These are phyloP conservation scores for Polydrusus pterygomalis DNA, from an alignment of 2,888 invertebrate genomes.

Conservation along the genomic window DNA sequence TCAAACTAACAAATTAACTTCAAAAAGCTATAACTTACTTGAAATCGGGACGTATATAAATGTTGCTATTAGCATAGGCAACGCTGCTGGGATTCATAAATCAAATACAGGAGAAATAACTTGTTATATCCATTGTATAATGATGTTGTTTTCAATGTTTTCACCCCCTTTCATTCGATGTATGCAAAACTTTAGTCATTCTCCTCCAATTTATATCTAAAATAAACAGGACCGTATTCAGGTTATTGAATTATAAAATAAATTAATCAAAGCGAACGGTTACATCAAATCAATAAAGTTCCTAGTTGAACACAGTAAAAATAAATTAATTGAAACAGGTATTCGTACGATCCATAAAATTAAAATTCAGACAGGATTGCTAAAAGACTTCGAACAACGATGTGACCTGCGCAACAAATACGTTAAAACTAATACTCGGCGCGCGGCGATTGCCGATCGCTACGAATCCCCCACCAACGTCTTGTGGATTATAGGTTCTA, in stretches of 20 bases:
- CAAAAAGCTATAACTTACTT: constrained; percentile 71
- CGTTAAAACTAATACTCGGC: too few species aligned
- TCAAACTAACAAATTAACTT: constrained; percentile 73
- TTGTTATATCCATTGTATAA: constrained; percentile 72
- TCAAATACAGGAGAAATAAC: constrained; percentile 72
- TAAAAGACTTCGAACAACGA: too few species aligned
- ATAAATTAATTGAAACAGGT: too few species aligned
- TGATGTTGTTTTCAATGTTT: constrained; percentile 70
- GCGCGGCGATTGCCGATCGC: too few species aligned
- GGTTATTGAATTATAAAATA: neutral
- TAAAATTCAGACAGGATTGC: too few species aligned
- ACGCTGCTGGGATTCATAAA: constrained; percentile 71
- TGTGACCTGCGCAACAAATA: too few species aligned
- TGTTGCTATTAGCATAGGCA: constrained; percentile 73
- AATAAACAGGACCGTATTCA: constrained; percentile 40
- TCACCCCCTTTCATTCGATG: constrained; percentile 60
- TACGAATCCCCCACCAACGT: too few species aligned
- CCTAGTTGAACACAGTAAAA: too few species aligned
- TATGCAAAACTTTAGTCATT: constrained; percentile 66
- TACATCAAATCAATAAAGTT: too few species aligned
- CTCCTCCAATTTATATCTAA: constrained; percentile 56
- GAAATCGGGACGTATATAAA: constrained; percentile 71
- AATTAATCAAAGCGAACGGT: too few species aligned
- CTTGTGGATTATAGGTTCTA: too few species aligned
- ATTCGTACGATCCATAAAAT: too few species aligned